These are phyloP conservation scores for Molossus alvarezi DNA, from an alignment of 2,797 vertebrate species.

Conservation along the genomic window DNA sequence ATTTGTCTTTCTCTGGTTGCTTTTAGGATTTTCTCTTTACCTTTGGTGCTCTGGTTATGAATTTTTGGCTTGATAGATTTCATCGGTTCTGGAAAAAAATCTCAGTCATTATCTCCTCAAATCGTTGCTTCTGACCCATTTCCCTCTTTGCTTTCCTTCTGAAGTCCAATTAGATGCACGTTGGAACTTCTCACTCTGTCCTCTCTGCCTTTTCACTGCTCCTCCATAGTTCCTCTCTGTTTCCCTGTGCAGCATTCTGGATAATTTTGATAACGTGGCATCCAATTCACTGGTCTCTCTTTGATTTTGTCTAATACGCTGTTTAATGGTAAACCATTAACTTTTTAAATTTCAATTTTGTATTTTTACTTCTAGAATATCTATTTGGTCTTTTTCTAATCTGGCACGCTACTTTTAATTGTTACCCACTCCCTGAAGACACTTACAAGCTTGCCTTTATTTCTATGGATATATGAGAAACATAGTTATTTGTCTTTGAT, in stretches of 20 bases:
- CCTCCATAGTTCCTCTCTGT: background rate
- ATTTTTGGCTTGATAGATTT: conserved; percentile 12
- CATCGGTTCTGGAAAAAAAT: conserved; percentile 43
- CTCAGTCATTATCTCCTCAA: background rate
- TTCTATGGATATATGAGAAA: background rate
- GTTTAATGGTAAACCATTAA: background rate
- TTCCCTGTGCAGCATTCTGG: background rate
- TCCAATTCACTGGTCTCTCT: background rate
- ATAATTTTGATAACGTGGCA: background rate
- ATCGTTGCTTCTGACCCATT: background rate
- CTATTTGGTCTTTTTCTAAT: conserved; percentile 13
- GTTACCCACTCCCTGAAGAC: background rate
- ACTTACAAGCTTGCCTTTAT: conserved; percentile 54
- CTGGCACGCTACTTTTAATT: conserved; percentile 10
- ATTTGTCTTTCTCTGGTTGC: background rate
- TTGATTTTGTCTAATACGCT: background rate
- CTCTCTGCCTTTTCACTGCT: background rate
- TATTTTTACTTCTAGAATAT: conserved; percentile 39
- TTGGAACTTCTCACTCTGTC: background rate
- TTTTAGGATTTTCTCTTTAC: conserved; percentile 2
- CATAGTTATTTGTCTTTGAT: conserved; percentile 46
- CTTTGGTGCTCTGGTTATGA: conserved; percentile 6
- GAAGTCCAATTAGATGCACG: background rate
- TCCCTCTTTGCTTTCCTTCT: background rate
- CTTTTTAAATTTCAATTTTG: conserved; percentile 19